phyloP scores from a whole-genome alignment of 2,888 invertebrate genomes.

The Alloplasta piceator region DNA sequence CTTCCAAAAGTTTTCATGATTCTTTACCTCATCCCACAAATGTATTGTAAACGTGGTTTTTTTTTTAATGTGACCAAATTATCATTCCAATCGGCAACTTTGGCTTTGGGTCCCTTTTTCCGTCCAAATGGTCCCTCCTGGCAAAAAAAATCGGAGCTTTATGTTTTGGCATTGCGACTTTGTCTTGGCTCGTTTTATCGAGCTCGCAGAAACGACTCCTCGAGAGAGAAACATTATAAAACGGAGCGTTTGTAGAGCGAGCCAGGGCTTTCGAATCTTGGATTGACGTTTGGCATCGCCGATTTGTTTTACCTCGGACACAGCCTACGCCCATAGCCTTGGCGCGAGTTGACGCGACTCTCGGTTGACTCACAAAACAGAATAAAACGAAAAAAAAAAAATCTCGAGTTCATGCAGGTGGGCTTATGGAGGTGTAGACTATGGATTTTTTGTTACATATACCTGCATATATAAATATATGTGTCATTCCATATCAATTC shows the following conservation, averaged over 20 bases:
- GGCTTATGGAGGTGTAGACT: not conserved
- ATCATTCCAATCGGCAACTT: no score
- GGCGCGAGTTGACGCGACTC: conserved; percentile 32
- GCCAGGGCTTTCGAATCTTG: conserved; percentile 48
- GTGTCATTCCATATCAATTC: no score
- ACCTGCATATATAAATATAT: no score
- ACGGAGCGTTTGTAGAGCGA: not conserved
- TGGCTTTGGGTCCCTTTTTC: no score
- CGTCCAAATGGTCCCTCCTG: no score
- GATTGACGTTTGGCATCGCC: conserved; percentile 33
- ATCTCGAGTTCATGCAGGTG: conserved; percentile 30
- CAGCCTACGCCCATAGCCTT: conserved; percentile 50
- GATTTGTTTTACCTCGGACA: conserved; percentile 45
- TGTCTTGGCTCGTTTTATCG: conserved; percentile 18
- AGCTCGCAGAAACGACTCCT: not conserved
- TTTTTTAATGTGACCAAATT: no score
- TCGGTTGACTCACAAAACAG: conserved; percentile 14
- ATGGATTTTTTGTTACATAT: no score
- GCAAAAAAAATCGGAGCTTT: not conserved
- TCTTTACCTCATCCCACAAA: no score
- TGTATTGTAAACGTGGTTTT: no score
- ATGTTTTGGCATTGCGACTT: not conserved
- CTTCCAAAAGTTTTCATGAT: no score
- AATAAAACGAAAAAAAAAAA: conserved; percentile 26
- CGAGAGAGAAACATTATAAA: no score